Evolutionary conservation across 2,797 vertebrate genomes (phyloP).

Genomic region (Danio jaintianensis): DNA sequence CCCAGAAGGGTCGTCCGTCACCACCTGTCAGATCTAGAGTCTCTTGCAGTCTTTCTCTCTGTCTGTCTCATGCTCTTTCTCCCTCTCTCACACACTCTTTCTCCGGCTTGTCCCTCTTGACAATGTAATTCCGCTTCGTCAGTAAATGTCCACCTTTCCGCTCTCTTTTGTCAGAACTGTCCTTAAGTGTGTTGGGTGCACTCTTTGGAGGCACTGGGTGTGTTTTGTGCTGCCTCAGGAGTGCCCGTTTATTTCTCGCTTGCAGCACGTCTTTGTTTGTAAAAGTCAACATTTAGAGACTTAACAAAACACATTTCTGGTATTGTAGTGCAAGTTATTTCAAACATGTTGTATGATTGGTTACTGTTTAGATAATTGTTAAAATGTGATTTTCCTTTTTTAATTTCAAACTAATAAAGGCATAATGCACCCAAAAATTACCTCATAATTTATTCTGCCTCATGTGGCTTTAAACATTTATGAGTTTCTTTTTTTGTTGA

Average conservation of each 20-base stretch:
- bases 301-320: background rate
- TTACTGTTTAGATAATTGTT: background rate
- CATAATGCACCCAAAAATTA: too few species aligned
- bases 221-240: conserved; percentile 24
- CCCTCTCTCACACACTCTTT: background rate
- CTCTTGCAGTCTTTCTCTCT: conserved; percentile 28
- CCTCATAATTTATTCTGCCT: too few species aligned
- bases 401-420: too few species aligned
- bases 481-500: too few species aligned
- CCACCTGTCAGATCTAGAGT: conserved; percentile 72
- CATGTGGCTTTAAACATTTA: too few species aligned
- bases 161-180: conserved; percentile 49
- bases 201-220: conserved; percentile 27
- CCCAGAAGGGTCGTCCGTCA: conserved; percentile 69
- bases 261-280: background rate
- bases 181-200: conserved; percentile 31
- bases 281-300: conserved; percentile 10
- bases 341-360: background rate
- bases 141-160: conserved; percentile 36
- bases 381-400: background rate
- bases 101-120: conserved; percentile 2
- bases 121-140: conserved; percentile 40
- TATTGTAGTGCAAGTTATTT: background rate
- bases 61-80: conserved; percentile 8
- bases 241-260: background rate